phyloP scores from a whole-genome alignment of 2,797 vertebrate species.

The Huso huso region DNA sequence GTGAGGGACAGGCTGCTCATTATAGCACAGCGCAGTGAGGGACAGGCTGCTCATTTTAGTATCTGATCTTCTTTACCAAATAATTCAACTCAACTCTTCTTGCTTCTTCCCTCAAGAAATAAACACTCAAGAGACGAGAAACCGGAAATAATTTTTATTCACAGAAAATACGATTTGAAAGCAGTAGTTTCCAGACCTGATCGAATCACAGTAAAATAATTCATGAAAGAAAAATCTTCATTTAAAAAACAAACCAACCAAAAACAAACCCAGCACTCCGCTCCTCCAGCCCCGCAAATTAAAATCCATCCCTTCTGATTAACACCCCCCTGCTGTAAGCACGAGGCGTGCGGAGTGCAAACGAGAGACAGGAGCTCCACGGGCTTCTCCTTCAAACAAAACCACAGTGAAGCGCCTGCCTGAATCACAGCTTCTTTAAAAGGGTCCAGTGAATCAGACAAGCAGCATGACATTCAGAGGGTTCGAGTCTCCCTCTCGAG shows the following conservation, averaged over 20 bases:
- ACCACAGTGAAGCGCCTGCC: not conserved
- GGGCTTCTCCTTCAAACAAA: not conserved
- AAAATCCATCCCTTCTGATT: no score
- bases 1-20: conserved; percentile 1
- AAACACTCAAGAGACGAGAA: no score
- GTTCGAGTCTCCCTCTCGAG: no score
- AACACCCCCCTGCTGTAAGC: no score
- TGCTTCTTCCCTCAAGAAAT: no score
- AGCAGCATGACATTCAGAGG: no score
- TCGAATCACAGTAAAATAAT: conserved; percentile 1
- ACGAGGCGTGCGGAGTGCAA: not conserved
- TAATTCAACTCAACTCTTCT: no score
- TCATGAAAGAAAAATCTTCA: not conserved
- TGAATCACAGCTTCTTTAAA: not conserved
- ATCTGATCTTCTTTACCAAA: not conserved
- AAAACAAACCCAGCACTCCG: not conserved
- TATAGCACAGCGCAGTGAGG: not conserved
- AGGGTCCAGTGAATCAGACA: not conserved
- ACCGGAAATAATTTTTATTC: not conserved
- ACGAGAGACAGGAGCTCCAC: not conserved
- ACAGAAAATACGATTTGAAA: conserved; percentile 6
- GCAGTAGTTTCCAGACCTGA: conserved; percentile 3
- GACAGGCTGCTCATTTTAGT: no score
- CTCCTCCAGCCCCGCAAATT: no score
- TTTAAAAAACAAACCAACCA: not conserved